Percentiles rank a stretch among this genome's conserved stretches.
phyloP scores from a whole-genome alignment of 2,797 vertebrate genomes.

The Todus mexicanus region DNA sequence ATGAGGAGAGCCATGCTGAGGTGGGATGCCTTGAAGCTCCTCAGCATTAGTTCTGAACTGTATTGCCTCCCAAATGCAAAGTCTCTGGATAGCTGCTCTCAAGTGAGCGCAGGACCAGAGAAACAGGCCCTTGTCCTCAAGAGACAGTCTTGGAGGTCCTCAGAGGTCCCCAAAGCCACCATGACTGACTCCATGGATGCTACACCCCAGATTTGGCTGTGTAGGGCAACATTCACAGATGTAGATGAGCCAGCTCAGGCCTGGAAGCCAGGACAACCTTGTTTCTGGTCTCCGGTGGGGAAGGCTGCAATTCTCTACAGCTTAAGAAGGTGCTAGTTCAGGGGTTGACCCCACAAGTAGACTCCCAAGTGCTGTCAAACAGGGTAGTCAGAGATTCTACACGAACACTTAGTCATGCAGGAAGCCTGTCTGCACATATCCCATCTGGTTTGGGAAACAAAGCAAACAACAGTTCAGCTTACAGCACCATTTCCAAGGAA shows the following conservation, averaged over 20 bases:
- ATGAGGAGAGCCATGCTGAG: background rate
- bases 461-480: background rate
- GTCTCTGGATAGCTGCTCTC: background rate
- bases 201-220: background rate
- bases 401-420: accelerated
- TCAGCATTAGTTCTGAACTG: background rate
- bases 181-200: accelerated
- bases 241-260: background rate
- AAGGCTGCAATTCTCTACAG: background rate
- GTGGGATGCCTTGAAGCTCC: background rate
- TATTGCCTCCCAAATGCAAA: background rate
- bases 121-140: background rate
- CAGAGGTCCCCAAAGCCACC: background rate
- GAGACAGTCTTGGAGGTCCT: background rate
- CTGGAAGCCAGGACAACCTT: background rate
- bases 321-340: background rate
- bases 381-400: accelerated
- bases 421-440: background rate
- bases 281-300: background rate
- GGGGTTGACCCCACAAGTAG: background rate
- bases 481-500: background rate
- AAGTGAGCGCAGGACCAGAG: background rate
- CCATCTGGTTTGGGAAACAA: background rate
- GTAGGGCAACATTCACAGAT: background rate
- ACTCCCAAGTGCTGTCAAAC: accelerated